Base-by-base conservation (phyloP, 2,888 invertebrate species). In the Vanessa cardui region DNA sequence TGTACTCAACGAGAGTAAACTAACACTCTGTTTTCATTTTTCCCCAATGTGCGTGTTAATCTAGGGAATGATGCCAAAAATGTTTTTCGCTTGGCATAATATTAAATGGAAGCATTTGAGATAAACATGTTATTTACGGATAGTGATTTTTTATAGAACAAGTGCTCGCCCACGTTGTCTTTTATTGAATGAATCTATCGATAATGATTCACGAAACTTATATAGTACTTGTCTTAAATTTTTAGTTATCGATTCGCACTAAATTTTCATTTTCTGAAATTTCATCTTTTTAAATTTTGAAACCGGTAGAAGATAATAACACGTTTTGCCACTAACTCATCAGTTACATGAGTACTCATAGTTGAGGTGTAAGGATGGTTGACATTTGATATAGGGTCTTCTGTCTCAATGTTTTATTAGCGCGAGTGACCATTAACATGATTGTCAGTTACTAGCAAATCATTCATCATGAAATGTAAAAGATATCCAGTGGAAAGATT, bases 21-120 rank as follows among this genome's bases (percentile, higher is more conserved):
- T 66, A 63, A 71, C 70, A 64, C 64, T 70, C 69, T 66, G 70
- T 74, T 74, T 76, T 74, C 72, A 75, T 74, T 75, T 75, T 74
- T 65, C 75, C 58, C 66, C 68, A 67, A 71, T 72, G 69, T 76
- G 76, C 73, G 79, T 74, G 76, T 73, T 66, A 72, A 72, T 66
- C 59, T 68, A 49, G 70, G 67, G 68, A 68, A 62, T 69, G 66
- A 60, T 80, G 78, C 80, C 79, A 80, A 80, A 76, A 72, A 72
- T 69, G 59, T 73, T 76, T 78, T 77, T 74, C 70, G 58, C 72
- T 72, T 73, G 69, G 73, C 73, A 71, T 71, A 61, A 72, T 68
- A 66, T 66, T 67, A 72, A 70, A 77, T 70, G 70, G 70, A 68
- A 72, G 69, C 68, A 71, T 73, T 70, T 50, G 65, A 65, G 60